Base-by-base conservation (phyloP, 2,888 invertebrate species). In the Glyphotaelius pellucidus region DNA sequence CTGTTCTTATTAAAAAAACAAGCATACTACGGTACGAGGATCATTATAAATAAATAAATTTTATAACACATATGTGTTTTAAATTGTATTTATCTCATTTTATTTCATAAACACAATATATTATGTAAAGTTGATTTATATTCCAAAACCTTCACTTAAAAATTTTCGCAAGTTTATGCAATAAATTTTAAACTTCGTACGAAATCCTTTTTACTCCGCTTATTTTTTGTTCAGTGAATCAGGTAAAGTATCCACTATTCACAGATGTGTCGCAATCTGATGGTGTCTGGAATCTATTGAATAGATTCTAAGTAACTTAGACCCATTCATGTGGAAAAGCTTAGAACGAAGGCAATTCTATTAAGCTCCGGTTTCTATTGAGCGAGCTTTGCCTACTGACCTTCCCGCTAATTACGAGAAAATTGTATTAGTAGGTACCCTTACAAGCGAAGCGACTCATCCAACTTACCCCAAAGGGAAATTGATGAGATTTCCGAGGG, bases 401-500 rank as follows among this genome's bases (percentile, higher is more conserved):
- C 86, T 30, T 32, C 30, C 25, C 25, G 87, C 87, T 87, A 87
- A 87, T 87, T 87, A 87, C 67, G 32, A 87, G 87, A 87, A 87
- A 87, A 87, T 87, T 52, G 87, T 52, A 87, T 87, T 67, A 67
- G 52, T 42, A 5, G 42, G 42, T 52, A 31, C 87, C 87, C 87
- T 87, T 25, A 67, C 87, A 35, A 31, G 14, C 52, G 87, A 15
- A 30, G 67, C 31, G 67, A 87, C 87, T 87, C 87, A 32, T 67
- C 87, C 35, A 32, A 31, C 86, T 67, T 86, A 32, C 52, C 87
- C 87, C 31, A 52, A 87, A 87, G 32, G 31, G 52, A 87, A 87
- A 87, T 87, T 87, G 67, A 87, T 87, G 87, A 87, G 87, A 87
- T 87, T 87, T 67, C 87, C 38, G 47, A 87, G 67, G 67, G 87